Percentiles rank a stretch among this genome's conserved stretches.
These are phyloP conservation scores for Poeciliopsis presidionis DNA, from an alignment of 2,797 vertebrate species.

Conservation along the genomic window DNA sequence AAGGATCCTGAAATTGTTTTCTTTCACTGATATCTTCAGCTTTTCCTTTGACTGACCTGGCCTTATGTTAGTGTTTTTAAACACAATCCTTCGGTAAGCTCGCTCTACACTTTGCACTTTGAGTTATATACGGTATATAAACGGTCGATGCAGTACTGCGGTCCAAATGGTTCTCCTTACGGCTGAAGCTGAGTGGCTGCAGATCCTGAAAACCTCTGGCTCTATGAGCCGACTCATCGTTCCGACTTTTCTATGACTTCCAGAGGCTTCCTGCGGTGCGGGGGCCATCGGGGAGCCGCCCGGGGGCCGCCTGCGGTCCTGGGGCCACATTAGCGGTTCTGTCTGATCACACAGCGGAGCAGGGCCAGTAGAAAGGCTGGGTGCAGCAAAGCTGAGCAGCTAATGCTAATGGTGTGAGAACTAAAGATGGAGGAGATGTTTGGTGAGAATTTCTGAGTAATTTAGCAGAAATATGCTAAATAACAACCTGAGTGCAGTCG, in stretches of 20 bases:
- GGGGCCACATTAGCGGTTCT: slow-evolving; percentile 49
- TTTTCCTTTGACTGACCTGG: no score
- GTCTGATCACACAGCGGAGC: slow-evolving; percentile 37
- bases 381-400: slow-evolving; percentile 28
- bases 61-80: no score
- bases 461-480: background rate
- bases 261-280: background rate
- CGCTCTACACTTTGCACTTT: no score
- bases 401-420: no score
- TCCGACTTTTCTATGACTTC: slow-evolving; percentile 67
- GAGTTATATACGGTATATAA: no score
- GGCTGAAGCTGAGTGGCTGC: background rate
- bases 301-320: slow-evolving; percentile 19
- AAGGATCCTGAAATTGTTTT: no score
- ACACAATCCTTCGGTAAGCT: no score
- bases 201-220: slow-evolving; percentile 5
- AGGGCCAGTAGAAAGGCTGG: background rate
- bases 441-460: background rate
- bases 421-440: background rate
- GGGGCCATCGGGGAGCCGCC: no score
- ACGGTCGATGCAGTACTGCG: no score
- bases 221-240: slow-evolving; percentile 45
- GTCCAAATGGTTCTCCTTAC: no score
- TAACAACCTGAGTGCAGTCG: background rate
- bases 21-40: no score